Evolutionary conservation across 2,888 invertebrate species (phyloP).

Genomic region (Eledone cirrhosa): DNA sequence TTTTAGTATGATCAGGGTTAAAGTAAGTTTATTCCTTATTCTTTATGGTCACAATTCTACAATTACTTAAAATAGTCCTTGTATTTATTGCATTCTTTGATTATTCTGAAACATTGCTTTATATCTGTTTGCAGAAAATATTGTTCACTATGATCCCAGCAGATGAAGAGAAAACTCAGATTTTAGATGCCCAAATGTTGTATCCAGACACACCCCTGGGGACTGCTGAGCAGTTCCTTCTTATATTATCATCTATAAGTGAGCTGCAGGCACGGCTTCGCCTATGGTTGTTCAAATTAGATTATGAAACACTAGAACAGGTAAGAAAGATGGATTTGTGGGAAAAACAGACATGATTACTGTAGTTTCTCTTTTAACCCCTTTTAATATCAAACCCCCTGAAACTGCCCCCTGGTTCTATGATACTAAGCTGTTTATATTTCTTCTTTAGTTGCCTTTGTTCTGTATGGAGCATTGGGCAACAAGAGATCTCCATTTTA

Average conservation of each 20-base stretch:
- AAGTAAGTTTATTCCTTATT: too few species aligned
- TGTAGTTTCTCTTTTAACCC: too few species aligned
- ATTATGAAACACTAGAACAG: conserved; percentile 94
- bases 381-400: too few species aligned
- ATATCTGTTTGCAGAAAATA: conserved; percentile 76
- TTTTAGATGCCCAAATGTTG: conserved; percentile 92
- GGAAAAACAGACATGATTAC: too few species aligned
- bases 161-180: conserved; percentile 94
- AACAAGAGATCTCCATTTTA: too few species aligned
- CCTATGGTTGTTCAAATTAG: conserved; percentile 98
- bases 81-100: not conserved
- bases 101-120: not conserved
- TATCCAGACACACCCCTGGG: conserved; percentile 88
- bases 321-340: conserved; percentile 68
- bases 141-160: conserved; percentile 94
- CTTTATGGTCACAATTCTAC: too few species aligned
- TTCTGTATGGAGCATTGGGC: too few species aligned
- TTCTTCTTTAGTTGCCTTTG: too few species aligned
- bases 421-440: too few species aligned
- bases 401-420: too few species aligned
- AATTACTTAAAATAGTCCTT: too few species aligned
- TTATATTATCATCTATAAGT: conserved; percentile 93
- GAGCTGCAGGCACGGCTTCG: conserved; percentile 91
- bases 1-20: too few species aligned
- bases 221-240: conserved; percentile 97